Percentiles rank a stretch among this genome's conserved stretches.
Conservation (phyloP, 2,113 vertebrate species). For the Numida meleagris region DNA sequence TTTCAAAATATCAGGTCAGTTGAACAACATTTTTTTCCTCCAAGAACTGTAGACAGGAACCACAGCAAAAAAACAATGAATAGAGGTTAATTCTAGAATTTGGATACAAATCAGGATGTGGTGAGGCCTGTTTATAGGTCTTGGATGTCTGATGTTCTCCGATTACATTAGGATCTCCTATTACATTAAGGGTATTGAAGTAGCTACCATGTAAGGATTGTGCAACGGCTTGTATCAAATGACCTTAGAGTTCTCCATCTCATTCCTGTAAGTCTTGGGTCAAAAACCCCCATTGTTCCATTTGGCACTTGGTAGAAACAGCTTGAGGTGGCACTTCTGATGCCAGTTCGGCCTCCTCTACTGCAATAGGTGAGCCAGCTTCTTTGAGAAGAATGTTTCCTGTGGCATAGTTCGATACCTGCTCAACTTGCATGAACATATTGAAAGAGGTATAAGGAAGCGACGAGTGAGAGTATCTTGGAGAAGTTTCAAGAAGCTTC, state of each 20-base stretch:
- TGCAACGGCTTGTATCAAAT: neutral
- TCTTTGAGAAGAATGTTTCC: neutral
- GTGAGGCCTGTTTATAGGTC: conserved; percentile 52
- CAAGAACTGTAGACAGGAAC: neutral
- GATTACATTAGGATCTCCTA: conserved; percentile 4
- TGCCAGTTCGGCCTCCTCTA: neutral
- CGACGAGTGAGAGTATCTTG: rapidly evolving
- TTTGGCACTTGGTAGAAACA: neutral
- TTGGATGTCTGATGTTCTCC: neutral
- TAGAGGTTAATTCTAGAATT: neutral
- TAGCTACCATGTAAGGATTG: neutral
- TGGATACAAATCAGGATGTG: conserved; percentile 45
- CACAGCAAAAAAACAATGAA: conserved; percentile 1
- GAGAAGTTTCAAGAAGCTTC: neutral
- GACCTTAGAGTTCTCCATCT: neutral
- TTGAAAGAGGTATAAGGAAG: neutral
- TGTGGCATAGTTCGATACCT: neutral
- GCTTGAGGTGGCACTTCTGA: neutral
- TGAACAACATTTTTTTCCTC: neutral
- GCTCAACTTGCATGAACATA: neutral
- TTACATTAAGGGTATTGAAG: conserved; percentile 28
- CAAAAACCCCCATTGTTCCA: neutral
- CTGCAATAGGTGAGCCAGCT: neutral
- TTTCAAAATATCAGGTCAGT: conserved; percentile 35
- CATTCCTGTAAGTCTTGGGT: neutral